A percentile compares a stretch with the other conserved stretches of the same genome.
Evolutionary conservation across 2,797 vertebrate species (phyloP).

Genomic region (Semaprochilodus insignis): DNA sequence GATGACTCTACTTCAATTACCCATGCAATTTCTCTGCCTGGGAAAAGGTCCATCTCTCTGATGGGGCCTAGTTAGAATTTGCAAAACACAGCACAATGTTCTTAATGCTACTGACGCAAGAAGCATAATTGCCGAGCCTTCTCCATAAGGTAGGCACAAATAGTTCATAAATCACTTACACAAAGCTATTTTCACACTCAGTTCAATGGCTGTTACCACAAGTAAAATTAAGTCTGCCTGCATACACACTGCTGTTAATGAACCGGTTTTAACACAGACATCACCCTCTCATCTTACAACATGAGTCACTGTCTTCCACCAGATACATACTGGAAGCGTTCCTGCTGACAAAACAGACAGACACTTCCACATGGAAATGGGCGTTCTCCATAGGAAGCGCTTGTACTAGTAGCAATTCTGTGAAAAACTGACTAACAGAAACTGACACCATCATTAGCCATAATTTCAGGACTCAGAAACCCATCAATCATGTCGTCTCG

Average conservation of each 20-base stretch:
- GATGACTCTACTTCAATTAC: no score
- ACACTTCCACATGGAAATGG: not conserved
- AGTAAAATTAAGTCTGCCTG: not conserved
- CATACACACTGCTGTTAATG: conserved; percentile 8
- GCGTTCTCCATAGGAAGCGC: not conserved
- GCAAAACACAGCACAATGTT: not conserved
- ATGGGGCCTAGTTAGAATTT: not conserved
- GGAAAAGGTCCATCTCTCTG: not conserved
- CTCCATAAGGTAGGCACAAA: not conserved
- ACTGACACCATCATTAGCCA: not conserved
- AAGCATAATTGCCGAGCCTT: not conserved
- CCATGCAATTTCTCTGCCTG: not conserved
- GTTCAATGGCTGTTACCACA: not conserved
- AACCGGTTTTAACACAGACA: not conserved
- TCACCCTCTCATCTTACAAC: not conserved
- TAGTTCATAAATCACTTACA: not conserved
- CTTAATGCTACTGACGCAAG: not conserved
- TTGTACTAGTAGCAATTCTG: not conserved
- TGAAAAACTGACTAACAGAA: not conserved
- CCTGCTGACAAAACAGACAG: conserved; percentile 23
- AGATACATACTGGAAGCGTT: not conserved
- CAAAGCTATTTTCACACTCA: not conserved
- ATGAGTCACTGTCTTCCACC: conserved; percentile 5
- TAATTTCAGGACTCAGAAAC: not conserved
- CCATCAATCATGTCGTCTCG: not conserved